These are phyloP conservation scores for zebrafish (Danio rerio) DNA, from an alignment of 2,113 vertebrate species.

Conservation along the genomic window GRCz12tu NC_133195.1:4785001-4785500, in stretches of 20 bases:
- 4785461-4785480: slow-evolving; percentile 78
- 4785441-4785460: slow-evolving; percentile 72
- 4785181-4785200: slow-evolving; percentile 86
- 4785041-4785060: too few relatives aligned
- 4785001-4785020: neutral
- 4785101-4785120: neutral
- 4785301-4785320: slow-evolving; percentile 50
- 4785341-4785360: slow-evolving; percentile 27
- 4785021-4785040: neutral
- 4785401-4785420: slow-evolving; percentile 40
- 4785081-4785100: neutral
- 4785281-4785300: slow-evolving; percentile 97
- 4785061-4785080: neutral
- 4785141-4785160: neutral
- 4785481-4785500: slow-evolving; percentile 74
- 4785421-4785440: slow-evolving; percentile 72
- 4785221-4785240: slow-evolving; percentile 85
- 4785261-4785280: slow-evolving; percentile 75
- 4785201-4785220: slow-evolving; percentile 98
- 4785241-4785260: slow-evolving; percentile 66
- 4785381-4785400: slow-evolving; percentile 6
- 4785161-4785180: slow-evolving; percentile 79
- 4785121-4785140: neutral
- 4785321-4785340: slow-evolving; percentile 41
- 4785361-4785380: slow-evolving; percentile 20